Conservation (phyloP, 2,113 vertebrate species). For the Tupaia tana region DNA sequence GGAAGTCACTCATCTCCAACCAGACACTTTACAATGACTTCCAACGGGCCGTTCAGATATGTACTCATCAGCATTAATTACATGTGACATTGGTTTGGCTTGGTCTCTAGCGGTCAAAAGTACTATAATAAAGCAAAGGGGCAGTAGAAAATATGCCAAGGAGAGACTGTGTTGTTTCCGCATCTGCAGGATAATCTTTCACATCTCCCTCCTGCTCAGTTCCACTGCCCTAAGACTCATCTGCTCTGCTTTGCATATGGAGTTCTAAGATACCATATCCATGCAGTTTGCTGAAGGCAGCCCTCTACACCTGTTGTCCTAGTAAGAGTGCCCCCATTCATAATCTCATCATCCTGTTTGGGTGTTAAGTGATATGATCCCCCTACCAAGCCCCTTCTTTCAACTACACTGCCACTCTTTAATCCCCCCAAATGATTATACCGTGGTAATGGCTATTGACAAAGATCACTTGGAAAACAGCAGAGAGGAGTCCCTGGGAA, state of each 20-base stretch:
- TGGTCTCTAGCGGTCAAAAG: conserved; percentile 25
- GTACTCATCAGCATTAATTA: conserved; percentile 43
- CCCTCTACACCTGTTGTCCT: neutral
- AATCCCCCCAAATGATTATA: neutral
- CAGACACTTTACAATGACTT: neutral
- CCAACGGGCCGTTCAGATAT: conserved; percentile 33
- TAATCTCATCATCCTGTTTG: neutral
- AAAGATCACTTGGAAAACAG: neutral
- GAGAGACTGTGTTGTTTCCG: neutral
- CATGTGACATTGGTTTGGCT: neutral
- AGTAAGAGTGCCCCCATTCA: neutral
- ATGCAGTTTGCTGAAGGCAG: neutral
- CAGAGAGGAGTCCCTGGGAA: neutral
- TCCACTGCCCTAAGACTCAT: neutral
- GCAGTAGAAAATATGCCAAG: neutral
- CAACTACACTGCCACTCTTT: neutral
- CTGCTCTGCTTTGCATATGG: neutral
- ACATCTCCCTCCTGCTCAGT: neutral
- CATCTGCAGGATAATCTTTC: neutral
- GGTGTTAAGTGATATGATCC: neutral
- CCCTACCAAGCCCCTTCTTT: neutral
- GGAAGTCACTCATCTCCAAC: neutral
- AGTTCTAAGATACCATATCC: neutral
- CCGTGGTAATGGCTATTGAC: neutral
- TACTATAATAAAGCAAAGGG: conserved; percentile 26